Conservation (phyloP, 2,797 vertebrate species). For the Eulemur albifrons region DNA sequence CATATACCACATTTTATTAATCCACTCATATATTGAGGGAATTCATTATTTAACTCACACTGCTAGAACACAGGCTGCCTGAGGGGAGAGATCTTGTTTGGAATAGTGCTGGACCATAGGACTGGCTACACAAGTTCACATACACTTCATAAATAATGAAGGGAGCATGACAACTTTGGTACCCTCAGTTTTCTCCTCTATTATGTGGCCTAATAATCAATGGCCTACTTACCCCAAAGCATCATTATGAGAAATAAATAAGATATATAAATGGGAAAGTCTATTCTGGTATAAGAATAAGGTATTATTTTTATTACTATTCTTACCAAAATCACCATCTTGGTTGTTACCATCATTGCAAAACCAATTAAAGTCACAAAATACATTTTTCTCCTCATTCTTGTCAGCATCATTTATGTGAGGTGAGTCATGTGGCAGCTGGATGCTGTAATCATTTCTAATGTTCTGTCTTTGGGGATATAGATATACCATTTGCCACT, state of each 20-base stretch:
- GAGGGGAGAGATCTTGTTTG: not conserved
- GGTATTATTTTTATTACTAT: not conserved
- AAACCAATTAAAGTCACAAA: slow-evolving; percentile 32
- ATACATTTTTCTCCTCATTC: not conserved
- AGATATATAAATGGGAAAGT: not conserved
- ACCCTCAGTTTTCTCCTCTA: not conserved
- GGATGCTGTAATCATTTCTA: slow-evolving; percentile 43
- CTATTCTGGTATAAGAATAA: not conserved
- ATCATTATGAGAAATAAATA: not conserved
- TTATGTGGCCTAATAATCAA: not conserved
- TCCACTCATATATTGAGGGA: no score
- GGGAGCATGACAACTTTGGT: not conserved
- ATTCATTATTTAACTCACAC: not conserved
- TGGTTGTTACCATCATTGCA: not conserved
- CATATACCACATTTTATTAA: no score
- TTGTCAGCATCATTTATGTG: slow-evolving; percentile 24
- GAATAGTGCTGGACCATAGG: not conserved
- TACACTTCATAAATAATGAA: not conserved
- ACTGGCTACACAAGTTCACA: not conserved
- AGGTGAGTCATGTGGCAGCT: not conserved
- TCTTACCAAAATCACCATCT: not conserved
- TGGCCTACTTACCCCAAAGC: not conserved
- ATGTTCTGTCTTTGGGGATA: slow-evolving; percentile 8
- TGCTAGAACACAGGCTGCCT: not conserved
- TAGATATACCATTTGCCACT: not conserved